These are phyloP conservation scores for Stenchaetothrips biformis DNA, from an alignment of 2,888 invertebrate species.

Conservation along the genomic window DNA sequence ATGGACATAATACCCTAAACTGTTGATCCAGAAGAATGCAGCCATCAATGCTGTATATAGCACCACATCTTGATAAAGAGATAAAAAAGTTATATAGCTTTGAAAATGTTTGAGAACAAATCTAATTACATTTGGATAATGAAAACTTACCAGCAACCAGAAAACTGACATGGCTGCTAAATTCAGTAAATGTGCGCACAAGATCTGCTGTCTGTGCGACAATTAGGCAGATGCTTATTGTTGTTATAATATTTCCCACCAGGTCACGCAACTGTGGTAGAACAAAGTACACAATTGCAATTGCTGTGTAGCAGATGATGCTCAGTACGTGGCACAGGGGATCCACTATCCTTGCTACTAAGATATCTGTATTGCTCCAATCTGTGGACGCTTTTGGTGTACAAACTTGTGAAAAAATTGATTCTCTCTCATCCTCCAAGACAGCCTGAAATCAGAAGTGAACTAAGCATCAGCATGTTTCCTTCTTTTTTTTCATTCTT, in stretches of 20 bases:
- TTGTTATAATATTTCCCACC: conserved; percentile 78
- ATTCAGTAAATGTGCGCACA: conserved; percentile 73
- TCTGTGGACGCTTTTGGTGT: conserved; percentile 63
- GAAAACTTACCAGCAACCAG: conserved; percentile 64
- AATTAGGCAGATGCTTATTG: conserved; percentile 71
- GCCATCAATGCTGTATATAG: conserved; percentile 70
- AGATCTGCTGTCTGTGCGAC: conserved; percentile 71
- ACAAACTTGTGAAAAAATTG: conserved; percentile 51
- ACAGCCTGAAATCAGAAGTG: conserved; percentile 48
- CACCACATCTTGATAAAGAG: conserved; percentile 60
- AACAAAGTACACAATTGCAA: conserved; percentile 76
- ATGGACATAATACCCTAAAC: conserved; percentile 83
- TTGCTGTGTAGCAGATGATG: conserved; percentile 62
- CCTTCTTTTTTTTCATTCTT: too few relatives aligned
- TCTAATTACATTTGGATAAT: not conserved
- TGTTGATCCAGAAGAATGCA: conserved; percentile 82
- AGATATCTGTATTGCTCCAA: conserved; percentile 68
- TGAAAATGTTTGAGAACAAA: not conserved
- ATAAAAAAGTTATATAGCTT: not conserved
- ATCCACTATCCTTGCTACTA: conserved; percentile 69
- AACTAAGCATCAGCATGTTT: not conserved
- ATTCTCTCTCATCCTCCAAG: conserved; percentile 48
- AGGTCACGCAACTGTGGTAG: conserved; percentile 76
- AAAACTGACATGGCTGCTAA: conserved; percentile 73
- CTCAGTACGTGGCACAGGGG: conserved; percentile 71